These are phyloP conservation scores for Orthonevra nobilis DNA, from an alignment of 2,888 invertebrate species.

Conservation along the genomic window DNA sequence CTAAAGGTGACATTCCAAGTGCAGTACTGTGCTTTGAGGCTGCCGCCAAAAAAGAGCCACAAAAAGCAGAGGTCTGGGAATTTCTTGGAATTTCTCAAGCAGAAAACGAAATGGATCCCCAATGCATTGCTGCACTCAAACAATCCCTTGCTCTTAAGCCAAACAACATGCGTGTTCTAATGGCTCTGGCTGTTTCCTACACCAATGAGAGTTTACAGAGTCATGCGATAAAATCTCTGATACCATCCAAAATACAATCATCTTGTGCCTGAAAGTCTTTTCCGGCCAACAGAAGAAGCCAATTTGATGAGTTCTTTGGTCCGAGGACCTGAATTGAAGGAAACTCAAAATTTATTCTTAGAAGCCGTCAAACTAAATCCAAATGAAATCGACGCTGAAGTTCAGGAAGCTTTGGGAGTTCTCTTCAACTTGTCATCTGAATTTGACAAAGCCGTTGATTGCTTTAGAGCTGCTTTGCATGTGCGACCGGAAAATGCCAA, in stretches of 20 bases:
- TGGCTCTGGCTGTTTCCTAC: slow-evolving; percentile 95
- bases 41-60: slow-evolving; percentile 91
- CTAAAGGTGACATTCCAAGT: slow-evolving; percentile 94
- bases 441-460: slow-evolving; percentile 97
- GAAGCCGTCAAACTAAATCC: slow-evolving; percentile 90
- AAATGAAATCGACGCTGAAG: slow-evolving; percentile 89
- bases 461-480: slow-evolving; percentile 94
- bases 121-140: slow-evolving; percentile 94
- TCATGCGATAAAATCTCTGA: slow-evolving; percentile 91
- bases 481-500: slow-evolving; percentile 89
- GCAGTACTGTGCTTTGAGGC: slow-evolving; percentile 98
- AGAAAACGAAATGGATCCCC: slow-evolving; percentile 97
- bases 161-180: slow-evolving; percentile 89
- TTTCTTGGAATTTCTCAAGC: slow-evolving; percentile 95
- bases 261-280: slow-evolving; percentile 83
- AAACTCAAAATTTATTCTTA: slow-evolving; percentile 88
- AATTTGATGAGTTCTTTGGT: slow-evolving; percentile 81
- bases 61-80: slow-evolving; percentile 92
- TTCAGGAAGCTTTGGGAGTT: slow-evolving; percentile 96
- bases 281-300: slow-evolving; percentile 71
- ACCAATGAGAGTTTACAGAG: slow-evolving; percentile 97
- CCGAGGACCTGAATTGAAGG: slow-evolving; percentile 80
- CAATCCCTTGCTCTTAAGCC: slow-evolving; percentile 91
- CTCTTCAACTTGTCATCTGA: slow-evolving; percentile 96
- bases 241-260: slow-evolving; percentile 91